Evolutionary conservation across 2,113 vertebrate species (phyloP), one percentile per base, ranked within the genome.

Genomic region (Rhizomys pruinosus): DNA sequence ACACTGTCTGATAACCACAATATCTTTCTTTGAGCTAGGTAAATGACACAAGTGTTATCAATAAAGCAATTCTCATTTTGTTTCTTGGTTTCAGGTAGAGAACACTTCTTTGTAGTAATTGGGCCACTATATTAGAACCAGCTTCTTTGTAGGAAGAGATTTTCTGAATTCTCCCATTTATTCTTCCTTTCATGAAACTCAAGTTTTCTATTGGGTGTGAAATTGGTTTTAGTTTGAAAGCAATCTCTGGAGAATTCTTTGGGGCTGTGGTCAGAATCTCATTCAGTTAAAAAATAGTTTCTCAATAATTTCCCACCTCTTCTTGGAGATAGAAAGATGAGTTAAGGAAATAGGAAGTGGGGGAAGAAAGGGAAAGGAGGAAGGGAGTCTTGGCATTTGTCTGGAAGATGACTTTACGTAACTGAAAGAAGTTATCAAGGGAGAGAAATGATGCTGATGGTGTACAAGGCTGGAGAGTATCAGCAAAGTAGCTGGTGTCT

Each of bases 201-300:
- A 81, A 78, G 84, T 90, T 69, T 95, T 95, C 88, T 94, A 87
- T 52, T 85, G 17, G 79, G 82, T 94, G 72, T 92, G 74, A 95
- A 93, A 87, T 69, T 92, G 82, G 25, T 88, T 93, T 92, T 68
- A 84, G 84, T 95, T 96, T 77, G 68, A 95, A 94, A 96, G 72
- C 69, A 64, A 91, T 87, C 76, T 92, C 82, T 66, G 84, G 69
- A 92, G 74, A 84, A 84, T 89, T 95, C 29, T 91, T 87, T 2
- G 57, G 39, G 64, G 68, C 59, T 42, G 19, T 73, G 39, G 93
- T 94, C 66, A 92, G 94, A 95, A 77, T 17, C 52, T 80, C 52
- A 74, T 76, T 87, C 61, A 57, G 27, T 34, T 76, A 79, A 84
- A 84, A 88, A 81, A 71, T 69, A 44, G 57, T 64, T 90, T 59